phyloP scores from a whole-genome alignment of 1,140 invertebrate species.

The Pogonus chalceus region DNA sequence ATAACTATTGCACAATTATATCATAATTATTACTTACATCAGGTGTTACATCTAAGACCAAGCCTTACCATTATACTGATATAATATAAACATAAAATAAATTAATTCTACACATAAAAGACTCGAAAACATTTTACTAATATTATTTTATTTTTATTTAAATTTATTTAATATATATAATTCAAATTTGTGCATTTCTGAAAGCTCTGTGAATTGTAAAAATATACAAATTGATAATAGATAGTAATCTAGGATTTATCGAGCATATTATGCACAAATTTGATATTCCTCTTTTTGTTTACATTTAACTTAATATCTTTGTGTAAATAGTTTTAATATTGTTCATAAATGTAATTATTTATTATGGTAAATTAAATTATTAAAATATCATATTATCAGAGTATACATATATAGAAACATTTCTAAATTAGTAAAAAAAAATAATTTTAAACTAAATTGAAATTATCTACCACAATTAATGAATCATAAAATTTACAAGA shows the following conservation, averaged over 20 bases:
- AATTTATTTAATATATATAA: background rate
- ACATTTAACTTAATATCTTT: too few relatives aligned
- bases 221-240: too few relatives aligned
- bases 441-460: too few relatives aligned
- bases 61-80: slow-evolving; percentile 33
- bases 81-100: slow-evolving; percentile 22
- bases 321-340: background rate
- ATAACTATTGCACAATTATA: slow-evolving; percentile 27
- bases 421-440: too few relatives aligned
- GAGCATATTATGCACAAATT: background rate
- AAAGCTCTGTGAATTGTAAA: too few relatives aligned
- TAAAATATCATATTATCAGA: background rate
- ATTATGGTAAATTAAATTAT: background rate
- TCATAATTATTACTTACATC: slow-evolving; percentile 26
- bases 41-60: slow-evolving; percentile 33
- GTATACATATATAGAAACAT: too few relatives aligned
- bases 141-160: background rate
- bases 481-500: too few relatives aligned
- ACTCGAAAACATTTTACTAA: background rate
- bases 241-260: too few relatives aligned
- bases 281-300: too few relatives aligned
- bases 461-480: too few relatives aligned
- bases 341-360: background rate
- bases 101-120: slow-evolving; percentile 32
- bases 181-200: background rate